Evolutionary conservation across 1,140 invertebrate genomes (phyloP), one percentile per base, ranked within the genome.

Genomic region (Ylistrum balloti): DNA sequence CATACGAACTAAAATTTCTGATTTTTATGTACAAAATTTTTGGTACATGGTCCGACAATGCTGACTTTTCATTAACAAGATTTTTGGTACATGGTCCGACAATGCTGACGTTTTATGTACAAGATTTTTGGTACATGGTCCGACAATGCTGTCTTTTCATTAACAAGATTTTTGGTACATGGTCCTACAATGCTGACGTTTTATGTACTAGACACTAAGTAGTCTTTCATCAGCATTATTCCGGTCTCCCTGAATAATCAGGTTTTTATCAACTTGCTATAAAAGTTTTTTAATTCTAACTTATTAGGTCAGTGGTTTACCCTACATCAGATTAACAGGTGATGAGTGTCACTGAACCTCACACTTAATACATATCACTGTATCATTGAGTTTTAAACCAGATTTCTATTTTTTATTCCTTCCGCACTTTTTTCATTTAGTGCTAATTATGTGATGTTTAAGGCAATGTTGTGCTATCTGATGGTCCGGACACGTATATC

Each of bases 371-470:
- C 22, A 5, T 74, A 74, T 74, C 56, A 74, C 56, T n/a, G 28
- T n/a, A 74, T 74, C 22, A n/a, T 74, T 74, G 5, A 28, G 56
- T 74, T 74, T n/a, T n/a, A 74, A 74, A 74, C 56, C 28, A 28
- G 56, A 74, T 74, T 28, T 28, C 22, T 74, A 11, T n/a, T 74
- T 74, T 74, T 45, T 7, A 28, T 74, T 28, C 13, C 56, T n/a
- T n/a, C 0, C n/a, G 3, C 28, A 74, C 1, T 74, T 74, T n/a
- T 74, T 74, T 74, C 56, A 74, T 74, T 74, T n/a, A 74, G 9
- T 28, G 56, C 56, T 74, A 74, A 74, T 74, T 74, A 74, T 74
- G 28, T 74, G 56, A 74, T 74, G 28, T 74, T 74, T 74, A 28
- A 5, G 22, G 56, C 2, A 3, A 28, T 74, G 22, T 28, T 74